A percentile compares a stretch with the other conserved stretches of the same genome.
These are phyloP conservation scores for Cossypha polioptera DNA, from an alignment of 2,797 vertebrate species.

Conservation along the genomic window DNA sequence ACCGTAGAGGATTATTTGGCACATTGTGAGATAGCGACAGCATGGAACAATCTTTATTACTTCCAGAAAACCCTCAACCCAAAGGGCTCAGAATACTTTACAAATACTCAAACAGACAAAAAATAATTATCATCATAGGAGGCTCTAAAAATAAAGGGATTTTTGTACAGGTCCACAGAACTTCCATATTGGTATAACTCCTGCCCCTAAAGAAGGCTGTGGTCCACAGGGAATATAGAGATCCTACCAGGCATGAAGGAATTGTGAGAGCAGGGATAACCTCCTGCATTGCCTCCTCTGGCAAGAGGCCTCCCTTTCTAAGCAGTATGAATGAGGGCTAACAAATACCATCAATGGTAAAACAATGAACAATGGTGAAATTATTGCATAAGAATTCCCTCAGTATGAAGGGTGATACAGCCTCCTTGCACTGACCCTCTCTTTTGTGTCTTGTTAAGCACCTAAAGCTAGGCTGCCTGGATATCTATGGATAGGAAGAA, in stretches of 20 bases:
- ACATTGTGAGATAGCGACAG: not conserved
- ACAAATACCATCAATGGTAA: not conserved
- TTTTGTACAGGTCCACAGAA: not conserved
- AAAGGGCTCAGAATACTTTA: not conserved
- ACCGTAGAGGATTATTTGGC: not conserved
- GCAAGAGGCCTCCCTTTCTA: not conserved
- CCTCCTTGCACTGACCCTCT: not conserved
- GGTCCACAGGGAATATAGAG: not conserved
- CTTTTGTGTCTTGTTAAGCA: not conserved
- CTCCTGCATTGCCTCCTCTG: not conserved
- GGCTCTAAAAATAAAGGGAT: not conserved
- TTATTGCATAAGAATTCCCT: not conserved
- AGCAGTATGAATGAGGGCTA: not conserved
- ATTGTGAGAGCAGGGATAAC: not conserved
- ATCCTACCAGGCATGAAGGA: rapidly evolving
- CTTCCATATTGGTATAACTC: not conserved
- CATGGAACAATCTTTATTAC: not conserved
- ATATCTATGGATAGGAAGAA: not conserved
- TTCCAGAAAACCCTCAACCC: not conserved
- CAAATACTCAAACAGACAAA: not conserved
- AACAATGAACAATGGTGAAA: not conserved
- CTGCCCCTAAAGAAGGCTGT: rapidly evolving
- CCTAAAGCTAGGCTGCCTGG: not conserved
- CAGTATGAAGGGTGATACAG: rapidly evolving
- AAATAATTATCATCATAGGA: not conserved